Evolutionary conservation across 2,113 vertebrate genomes (phyloP).

Genomic region (Nyctereutes procyonoides): DNA sequence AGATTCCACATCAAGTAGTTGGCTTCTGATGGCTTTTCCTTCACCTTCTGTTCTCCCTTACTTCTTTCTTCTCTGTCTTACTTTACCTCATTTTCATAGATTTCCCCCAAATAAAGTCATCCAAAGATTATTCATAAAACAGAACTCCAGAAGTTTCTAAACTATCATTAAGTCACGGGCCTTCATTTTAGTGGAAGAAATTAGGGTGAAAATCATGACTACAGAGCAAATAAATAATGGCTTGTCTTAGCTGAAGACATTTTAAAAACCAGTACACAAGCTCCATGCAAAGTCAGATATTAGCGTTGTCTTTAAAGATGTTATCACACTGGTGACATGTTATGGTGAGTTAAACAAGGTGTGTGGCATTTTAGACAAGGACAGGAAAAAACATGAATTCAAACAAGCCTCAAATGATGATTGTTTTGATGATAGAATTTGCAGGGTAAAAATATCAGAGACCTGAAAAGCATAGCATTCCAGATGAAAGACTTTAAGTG

Average conservation of each 20-base stretch:
- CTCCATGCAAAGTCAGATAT: not conserved
- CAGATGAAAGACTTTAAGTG: conserved; percentile 44
- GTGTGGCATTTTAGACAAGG: not conserved
- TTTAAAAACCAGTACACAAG: not conserved
- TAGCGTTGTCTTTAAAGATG: not conserved
- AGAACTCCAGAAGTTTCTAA: not conserved
- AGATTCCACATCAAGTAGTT: not conserved
- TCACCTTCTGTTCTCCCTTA: not conserved
- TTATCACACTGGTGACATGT: not conserved
- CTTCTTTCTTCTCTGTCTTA: not conserved
- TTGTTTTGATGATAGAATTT: conserved; percentile 19
- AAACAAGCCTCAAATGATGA: not conserved
- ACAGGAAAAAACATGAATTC: conserved; percentile 57
- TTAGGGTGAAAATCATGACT: not conserved
- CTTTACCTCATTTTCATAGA: not conserved
- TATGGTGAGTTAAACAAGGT: not conserved
- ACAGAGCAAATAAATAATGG: not conserved
- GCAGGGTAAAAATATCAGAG: conserved; percentile 3
- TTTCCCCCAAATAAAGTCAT: not conserved
- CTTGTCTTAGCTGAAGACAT: not conserved
- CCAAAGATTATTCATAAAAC: not conserved
- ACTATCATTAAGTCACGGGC: not conserved
- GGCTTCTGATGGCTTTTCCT: not conserved
- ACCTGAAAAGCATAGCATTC: conserved; percentile 35
- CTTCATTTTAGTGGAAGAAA: not conserved